Evolutionary conservation across 2,113 vertebrate genomes (phyloP).

Genomic region (Alaudala cheleensis): DNA sequence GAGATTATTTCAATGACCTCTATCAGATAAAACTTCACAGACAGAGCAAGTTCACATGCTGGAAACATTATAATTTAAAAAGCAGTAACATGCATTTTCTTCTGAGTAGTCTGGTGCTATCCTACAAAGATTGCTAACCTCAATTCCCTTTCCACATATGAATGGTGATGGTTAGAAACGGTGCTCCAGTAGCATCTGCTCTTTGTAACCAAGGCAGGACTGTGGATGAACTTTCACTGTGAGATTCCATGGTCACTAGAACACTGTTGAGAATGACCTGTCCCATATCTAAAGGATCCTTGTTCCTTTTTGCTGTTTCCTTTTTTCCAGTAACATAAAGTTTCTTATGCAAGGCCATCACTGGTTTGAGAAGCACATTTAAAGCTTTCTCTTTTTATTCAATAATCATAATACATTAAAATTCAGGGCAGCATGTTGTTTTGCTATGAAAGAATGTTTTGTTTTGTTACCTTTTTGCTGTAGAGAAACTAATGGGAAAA

Average conservation of each 20-base stretch:
- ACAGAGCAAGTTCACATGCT: fast-evolving
- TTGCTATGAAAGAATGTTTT: neutral
- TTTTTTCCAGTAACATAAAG: neutral
- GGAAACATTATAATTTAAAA: neutral
- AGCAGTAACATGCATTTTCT: neutral
- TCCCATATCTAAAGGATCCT: neutral
- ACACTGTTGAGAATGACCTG: neutral
- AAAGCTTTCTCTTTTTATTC: neutral
- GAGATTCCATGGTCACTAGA: neutral
- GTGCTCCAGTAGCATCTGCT: neutral
- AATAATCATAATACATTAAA: neutral
- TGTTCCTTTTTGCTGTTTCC: neutral
- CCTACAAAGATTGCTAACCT: neutral
- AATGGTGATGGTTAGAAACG: neutral
- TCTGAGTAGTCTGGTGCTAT: neutral
- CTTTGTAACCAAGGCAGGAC: neutral
- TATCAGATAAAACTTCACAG: neutral
- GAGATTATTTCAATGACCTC: neutral
- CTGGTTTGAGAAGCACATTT: neutral
- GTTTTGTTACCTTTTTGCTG: neutral
- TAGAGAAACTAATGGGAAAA: neutral
- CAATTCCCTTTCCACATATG: neutral
- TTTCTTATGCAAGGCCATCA: neutral
- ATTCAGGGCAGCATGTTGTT: neutral
- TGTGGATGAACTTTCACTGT: neutral